Base-by-base conservation (phyloP, 2,113 vertebrate genomes). In the Eidolon helvum region DNA sequence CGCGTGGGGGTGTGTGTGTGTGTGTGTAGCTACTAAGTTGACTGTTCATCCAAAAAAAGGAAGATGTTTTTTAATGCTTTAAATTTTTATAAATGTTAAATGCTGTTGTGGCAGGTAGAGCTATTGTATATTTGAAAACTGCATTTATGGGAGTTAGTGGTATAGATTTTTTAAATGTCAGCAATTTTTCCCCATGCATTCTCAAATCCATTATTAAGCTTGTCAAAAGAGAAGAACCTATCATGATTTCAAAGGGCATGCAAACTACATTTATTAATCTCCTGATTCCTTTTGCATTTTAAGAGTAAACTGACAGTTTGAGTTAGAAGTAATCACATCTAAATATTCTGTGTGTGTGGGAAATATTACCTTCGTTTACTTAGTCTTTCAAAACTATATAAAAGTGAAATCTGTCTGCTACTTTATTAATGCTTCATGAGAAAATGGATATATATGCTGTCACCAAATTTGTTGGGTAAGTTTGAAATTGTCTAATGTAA, bases 111-210 rank as follows among this genome's bases (percentile, higher is more conserved):
- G 91, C 92, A 96, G 94, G 85, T 35, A 68, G 86, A 98, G 95
- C 82, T 87, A 96, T 87, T 66, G 88, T 83, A 95, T 98, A 98
- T 97, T 98, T 97, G 96, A 98, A 98, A 98, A 77, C 53, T 95
- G 45, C 30, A 92, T 95, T 98, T 98, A 96, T 83, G 63, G 69
- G 61, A 97, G 94, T 63, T 90, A 97, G 57, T 74, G 63, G 35
- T 96, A 91, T 75, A 86, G 82, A 96, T 96, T 86, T 94, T 96
- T 90, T 93, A 97, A 86, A 98, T 98, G 86, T 92, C 93, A 95
- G 14, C 93, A 21, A 10, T 87, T 93, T 55, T 74, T 12, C 19
- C 11, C 8, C n/a, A 43, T 86, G 10, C 30, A 75, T 55, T 84
- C 50, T 59, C 95, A 97, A 98, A 97, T 57, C 91, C 92, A 95